Evolutionary conservation across 2,113 vertebrate species (phyloP).

Genomic region (Notiomystis cincta): DNA sequence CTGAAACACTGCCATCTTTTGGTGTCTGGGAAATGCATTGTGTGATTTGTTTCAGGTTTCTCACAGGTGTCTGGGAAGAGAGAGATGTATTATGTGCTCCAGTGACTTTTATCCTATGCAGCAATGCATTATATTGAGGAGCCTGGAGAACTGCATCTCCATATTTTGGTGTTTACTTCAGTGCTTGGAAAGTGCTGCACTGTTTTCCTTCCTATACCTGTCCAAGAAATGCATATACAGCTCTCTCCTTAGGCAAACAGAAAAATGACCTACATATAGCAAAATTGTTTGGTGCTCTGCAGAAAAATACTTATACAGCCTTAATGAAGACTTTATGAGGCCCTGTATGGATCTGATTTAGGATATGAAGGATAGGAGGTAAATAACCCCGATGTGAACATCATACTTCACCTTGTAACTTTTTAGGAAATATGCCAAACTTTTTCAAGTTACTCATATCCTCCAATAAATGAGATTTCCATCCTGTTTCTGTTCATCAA

Average conservation of each 20-base stretch:
- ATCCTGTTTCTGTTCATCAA: background rate
- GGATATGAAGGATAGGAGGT: background rate
- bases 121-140: background rate
- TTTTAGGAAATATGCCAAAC: background rate
- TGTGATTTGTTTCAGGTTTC: background rate
- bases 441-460: background rate
- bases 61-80: background rate
- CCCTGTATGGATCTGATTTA: background rate
- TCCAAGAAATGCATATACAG: background rate
- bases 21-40: background rate
- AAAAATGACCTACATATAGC: background rate
- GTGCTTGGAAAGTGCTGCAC: background rate
- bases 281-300: background rate
- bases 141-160: background rate
- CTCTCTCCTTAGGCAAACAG: background rate
- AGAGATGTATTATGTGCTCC: background rate
- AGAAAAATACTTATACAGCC: background rate
- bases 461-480: background rate
- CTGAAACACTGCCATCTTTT: slow-evolving; percentile 59
- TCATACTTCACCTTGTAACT: background rate
- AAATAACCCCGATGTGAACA: background rate
- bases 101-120: background rate
- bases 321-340: background rate
- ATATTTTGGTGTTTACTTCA: background rate
- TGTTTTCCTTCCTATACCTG: background rate